Evolutionary conservation across 2,888 invertebrate species (phyloP).

Genomic region (Chymomyza procnemis): DNA sequence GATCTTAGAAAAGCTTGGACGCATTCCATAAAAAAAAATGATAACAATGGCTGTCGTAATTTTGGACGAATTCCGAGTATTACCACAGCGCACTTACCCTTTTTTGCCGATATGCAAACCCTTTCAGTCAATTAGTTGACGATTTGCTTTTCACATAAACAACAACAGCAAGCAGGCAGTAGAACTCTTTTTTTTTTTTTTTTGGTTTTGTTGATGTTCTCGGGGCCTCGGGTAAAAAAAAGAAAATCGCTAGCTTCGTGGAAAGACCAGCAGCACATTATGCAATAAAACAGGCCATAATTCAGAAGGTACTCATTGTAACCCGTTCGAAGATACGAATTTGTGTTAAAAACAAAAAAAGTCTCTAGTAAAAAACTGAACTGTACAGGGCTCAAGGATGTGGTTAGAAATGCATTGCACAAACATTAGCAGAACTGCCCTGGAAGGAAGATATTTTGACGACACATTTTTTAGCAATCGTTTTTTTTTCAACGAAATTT

Average conservation of each 20-base stretch:
- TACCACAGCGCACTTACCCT: slow-evolving; percentile 26
- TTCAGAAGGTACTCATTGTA: slow-evolving; percentile 19
- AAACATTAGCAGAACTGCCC: slow-evolving; percentile 57
- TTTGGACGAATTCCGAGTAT: background rate
- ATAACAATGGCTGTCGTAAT: background rate
- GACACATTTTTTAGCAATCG: slow-evolving; percentile 23
- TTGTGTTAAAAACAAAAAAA: too few species aligned
- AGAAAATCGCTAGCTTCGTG: background rate
- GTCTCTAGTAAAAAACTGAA: background rate
- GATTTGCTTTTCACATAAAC: slow-evolving; percentile 53
- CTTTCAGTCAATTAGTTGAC: slow-evolving; percentile 72
- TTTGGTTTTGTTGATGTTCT: too few species aligned
- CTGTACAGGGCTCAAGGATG: slow-evolving; percentile 49
- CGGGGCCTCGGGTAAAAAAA: slow-evolving; percentile 54
- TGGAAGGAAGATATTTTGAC: slow-evolving; percentile 29
- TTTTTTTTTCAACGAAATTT: slow-evolving; percentile 31
- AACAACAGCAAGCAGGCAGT: slow-evolving; percentile 4
- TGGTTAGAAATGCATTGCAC: slow-evolving; percentile 75
- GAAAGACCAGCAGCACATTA: slow-evolving; percentile 47
- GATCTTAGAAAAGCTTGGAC: too few species aligned
- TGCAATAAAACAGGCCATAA: slow-evolving; percentile 56
- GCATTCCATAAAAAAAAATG: background rate
- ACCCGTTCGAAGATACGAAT: slow-evolving; percentile 33
- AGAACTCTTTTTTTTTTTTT: slow-evolving; percentile 20
- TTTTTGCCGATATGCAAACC: slow-evolving; percentile 41